Evolutionary conservation across 2,888 invertebrate species (phyloP), one percentile per base, ranked within the genome.

Genomic region (Lithophane ornitopus): DNA sequence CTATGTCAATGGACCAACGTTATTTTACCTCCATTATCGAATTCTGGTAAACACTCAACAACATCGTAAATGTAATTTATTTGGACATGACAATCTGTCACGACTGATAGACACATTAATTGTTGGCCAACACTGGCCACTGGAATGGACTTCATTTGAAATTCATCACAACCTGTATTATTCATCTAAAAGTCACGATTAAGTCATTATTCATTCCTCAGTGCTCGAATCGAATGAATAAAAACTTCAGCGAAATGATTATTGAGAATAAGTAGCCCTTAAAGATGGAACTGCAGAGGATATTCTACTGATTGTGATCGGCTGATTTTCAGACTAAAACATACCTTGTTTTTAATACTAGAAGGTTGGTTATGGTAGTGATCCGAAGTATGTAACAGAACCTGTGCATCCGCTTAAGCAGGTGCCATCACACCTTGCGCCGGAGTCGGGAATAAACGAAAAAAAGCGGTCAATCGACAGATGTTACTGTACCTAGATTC

Each of bases 401-500:
- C 80, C 59, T 68, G 69, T 66, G 84, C 89, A 90, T 89, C 89
- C 90, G 90, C 84, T 89, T 83, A 82, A 78, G 91, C 94, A 93
- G 94, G 93, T 94, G 93, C 84, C 77, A 76, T 79, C 82, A 85
- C 94, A 94, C 93, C 94, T 94, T 93, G 93, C 88, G 90, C 84
- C 86, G 75, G 70, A 82, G 78, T 79, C 74, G 80, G 78, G 75
- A 86, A 84, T 84, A 89, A 87, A 91, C 41, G 87, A 85, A 59
- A 78, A 86, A 89, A 88, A 88, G 74, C 69, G 54, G 72, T 78
- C 76, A 71, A 65, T n/a, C 46, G 76, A 84, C 93, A 92, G 91
- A 90, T 93, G 92, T 87, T 85, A 66, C 82, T 80, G 74, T 78
- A 76, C 63, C 46, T 49, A 79, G 85, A 84, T 85, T 85, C 65